Conservation (phyloP, 2,888 invertebrate species). For the Panopea generosa region DNA sequence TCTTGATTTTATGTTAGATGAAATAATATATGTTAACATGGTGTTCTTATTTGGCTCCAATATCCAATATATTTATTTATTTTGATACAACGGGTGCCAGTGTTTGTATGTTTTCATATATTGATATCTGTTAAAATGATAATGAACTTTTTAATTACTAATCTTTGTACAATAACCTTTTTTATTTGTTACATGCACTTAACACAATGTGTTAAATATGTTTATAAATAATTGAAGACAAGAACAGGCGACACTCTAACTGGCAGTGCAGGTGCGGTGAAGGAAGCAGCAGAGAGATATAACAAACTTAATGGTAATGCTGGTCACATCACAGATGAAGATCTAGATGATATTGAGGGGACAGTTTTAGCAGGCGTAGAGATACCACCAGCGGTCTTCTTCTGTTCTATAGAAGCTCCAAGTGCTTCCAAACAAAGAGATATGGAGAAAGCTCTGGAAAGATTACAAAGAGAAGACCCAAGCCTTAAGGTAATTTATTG, state of each 20-base stretch:
- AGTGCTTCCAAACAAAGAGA: slow-evolving; percentile 90
- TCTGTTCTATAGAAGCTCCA: slow-evolving; percentile 97
- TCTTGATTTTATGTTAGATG: too few relatives aligned
- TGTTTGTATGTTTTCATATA: too few relatives aligned
- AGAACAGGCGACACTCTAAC: slow-evolving; percentile 87
- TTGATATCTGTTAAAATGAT: too few relatives aligned
- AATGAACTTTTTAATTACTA: too few relatives aligned
- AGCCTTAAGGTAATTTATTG: slow-evolving; percentile 74
- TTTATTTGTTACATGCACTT: too few relatives aligned
- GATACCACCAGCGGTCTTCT: slow-evolving; percentile 97
- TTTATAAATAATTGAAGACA: slow-evolving; percentile 85
- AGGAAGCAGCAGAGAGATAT: slow-evolving; percentile 38
- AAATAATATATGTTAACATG: too few relatives aligned
- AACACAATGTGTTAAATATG: too few relatives aligned
- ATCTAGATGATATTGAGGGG: slow-evolving; percentile 32
- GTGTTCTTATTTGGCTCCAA: too few relatives aligned
- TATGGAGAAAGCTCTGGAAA: slow-evolving; percentile 92
- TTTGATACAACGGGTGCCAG: too few relatives aligned
- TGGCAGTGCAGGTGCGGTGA: slow-evolving; percentile 66
- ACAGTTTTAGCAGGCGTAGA: slow-evolving; percentile 87
- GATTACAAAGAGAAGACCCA: slow-evolving; percentile 96
- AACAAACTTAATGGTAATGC: slow-evolving; percentile 8
- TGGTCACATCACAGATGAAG: neutral
- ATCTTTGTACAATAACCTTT: too few relatives aligned
- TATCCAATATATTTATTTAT: too few relatives aligned